A percentile compares a stretch with the other conserved stretches of the same genome.
phyloP scores from a whole-genome alignment of 2,888 invertebrate genomes.

The Galerucella pusilla region DNA sequence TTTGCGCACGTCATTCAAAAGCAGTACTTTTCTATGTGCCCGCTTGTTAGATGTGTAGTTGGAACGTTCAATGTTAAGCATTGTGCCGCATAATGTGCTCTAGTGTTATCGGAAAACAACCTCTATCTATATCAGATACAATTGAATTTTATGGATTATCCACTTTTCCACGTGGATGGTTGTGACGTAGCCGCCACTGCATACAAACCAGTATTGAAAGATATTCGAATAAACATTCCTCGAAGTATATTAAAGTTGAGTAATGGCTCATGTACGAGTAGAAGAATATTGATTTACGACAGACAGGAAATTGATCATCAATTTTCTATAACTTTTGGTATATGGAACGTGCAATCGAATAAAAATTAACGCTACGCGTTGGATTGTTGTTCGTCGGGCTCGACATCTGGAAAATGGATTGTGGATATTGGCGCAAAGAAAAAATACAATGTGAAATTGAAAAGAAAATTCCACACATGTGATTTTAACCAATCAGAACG shows the following conservation, averaged over 20 bases:
- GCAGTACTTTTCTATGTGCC: too few relatives aligned
- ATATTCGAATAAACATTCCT: constrained; percentile 18
- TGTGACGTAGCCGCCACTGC: not conserved
- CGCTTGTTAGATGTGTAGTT: too few relatives aligned
- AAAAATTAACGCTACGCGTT: constrained; percentile 38
- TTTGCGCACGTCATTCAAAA: too few relatives aligned
- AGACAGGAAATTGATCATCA: constrained; percentile 46
- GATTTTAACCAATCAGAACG: too few relatives aligned
- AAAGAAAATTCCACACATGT: too few relatives aligned
- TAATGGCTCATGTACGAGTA: constrained; percentile 40
- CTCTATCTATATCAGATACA: too few relatives aligned
- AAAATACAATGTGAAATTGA: not conserved
- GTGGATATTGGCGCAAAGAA: not conserved
- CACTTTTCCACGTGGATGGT: not conserved
- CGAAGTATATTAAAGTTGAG: constrained; percentile 41
- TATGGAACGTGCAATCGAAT: constrained; percentile 41
- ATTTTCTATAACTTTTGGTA: constrained; percentile 42
- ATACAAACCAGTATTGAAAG: not conserved
- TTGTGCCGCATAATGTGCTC: too few relatives aligned
- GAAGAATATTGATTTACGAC: constrained; percentile 43
- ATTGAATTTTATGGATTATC: too few relatives aligned
- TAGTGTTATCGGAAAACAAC: too few relatives aligned
- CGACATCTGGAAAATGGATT: constrained; percentile 31
- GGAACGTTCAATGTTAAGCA: too few relatives aligned
- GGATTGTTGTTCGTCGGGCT: constrained; percentile 34